These are phyloP conservation scores for Phenganax subtilis DNA, from an alignment of 92 coral and sea anemone genomes.

Conservation along the genomic window DNA sequence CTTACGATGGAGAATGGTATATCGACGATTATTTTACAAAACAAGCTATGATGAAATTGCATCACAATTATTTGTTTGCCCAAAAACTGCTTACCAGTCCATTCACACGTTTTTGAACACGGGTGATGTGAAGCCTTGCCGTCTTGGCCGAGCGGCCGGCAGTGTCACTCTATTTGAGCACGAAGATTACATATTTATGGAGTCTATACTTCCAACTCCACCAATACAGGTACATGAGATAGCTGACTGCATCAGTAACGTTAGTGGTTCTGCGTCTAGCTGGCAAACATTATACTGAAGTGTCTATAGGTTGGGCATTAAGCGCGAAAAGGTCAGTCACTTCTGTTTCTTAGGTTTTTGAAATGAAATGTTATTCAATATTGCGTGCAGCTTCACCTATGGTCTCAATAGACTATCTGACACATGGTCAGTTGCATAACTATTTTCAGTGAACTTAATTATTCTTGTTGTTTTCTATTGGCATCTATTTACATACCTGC, in stretches of 20 bases:
- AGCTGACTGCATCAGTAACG: conserved; percentile 19
- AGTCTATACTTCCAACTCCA: conserved; percentile 5
- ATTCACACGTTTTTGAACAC: conserved; percentile 18
- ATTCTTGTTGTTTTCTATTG: too few species aligned
- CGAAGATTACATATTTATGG: conserved; percentile 34
- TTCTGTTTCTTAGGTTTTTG: background rate
- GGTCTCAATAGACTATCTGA: too few species aligned
- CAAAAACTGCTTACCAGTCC: conserved; percentile 35
- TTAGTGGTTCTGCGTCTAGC: conserved; percentile 44
- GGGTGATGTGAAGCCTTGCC: conserved; percentile 31
- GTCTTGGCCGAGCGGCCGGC: conserved; percentile 39
- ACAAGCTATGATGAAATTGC: conserved; percentile 42
- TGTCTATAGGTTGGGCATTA: conserved; percentile 42
- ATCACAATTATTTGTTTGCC: conserved; percentile 33
- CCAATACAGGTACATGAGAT: conserved; percentile 39
- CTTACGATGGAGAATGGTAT: conserved; percentile 53
- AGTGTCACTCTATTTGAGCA: conserved; percentile 26
- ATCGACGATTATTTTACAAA: conserved; percentile 30
- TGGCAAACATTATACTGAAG: conserved; percentile 34
- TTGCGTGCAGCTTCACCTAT: too few species aligned
- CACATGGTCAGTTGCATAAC: conserved; percentile 18
- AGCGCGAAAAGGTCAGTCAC: conserved; percentile 43
- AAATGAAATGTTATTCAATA: background rate
- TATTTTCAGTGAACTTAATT: too few species aligned
- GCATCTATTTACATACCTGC: background rate